Base-by-base conservation (phyloP, 2,113 vertebrate species). In the Circaetus gallicus region DNA sequence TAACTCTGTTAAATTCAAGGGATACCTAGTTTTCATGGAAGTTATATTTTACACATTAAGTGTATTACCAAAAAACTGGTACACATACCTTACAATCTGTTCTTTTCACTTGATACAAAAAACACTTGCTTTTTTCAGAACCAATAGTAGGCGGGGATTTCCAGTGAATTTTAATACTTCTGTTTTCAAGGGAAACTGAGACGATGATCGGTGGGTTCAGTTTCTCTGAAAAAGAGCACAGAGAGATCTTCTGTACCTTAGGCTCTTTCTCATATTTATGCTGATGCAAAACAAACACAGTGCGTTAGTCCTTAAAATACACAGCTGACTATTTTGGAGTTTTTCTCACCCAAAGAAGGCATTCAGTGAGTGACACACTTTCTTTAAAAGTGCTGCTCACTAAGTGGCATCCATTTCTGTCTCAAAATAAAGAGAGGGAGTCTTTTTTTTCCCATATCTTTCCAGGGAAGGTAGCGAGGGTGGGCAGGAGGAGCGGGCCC, bases 61-160 rank as follows among this genome's bases (percentile, higher is more conserved):
- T n/a, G 9, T 24, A 52, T 36, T 66, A 66, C 36, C 7, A 62
- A 32, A 66, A 93, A 76, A 7, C 4, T 25, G 9, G 32, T 78
- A 36, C 36, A 36, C 36, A 36, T 93, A 97, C 95, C 87, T 96
- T 89, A 19, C 1, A 81, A 53, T 94, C 91, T 66, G 88, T 86
- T 91, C 97, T 92, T 78, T 96, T 97, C 94, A 98, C 94, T 96
- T 98, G 95, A 50, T 98, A 98, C 12, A 71, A 25, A 90, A 98
- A 97, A 42, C 98, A 98, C 7, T 61, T 67, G 6, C 32, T 82
- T 1, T 1, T 20, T 65, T 87, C 18, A 12, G 87, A 92, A 34
- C 82, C 90, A 86, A 97, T 72, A 45, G 94, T 94, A 84, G 93
- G 82, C 0, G 97, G 96, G 42, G 90, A 85, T 71, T 96, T 89